phyloP scores from a whole-genome alignment of 2,888 invertebrate species.

The Camptogramma bilineatum region DNA sequence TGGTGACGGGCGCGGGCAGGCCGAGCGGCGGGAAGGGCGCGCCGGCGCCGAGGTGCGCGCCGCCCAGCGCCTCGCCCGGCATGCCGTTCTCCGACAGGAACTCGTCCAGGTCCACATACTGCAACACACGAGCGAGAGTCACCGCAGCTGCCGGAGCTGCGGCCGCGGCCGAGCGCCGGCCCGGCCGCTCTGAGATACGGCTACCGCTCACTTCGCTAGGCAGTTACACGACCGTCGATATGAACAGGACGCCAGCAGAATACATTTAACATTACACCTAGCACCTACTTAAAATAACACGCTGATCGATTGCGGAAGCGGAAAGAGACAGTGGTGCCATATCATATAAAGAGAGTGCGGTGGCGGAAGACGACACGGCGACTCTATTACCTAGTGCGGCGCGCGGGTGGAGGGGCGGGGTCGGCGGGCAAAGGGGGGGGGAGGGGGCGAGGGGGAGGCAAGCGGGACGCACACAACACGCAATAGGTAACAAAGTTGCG shows the following conservation, averaged over 20 bases:
- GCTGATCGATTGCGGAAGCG: slow-evolving; percentile 23
- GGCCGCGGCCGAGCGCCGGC: too few species aligned
- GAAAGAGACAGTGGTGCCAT: slow-evolving; percentile 22
- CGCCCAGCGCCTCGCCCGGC: slow-evolving; percentile 91
- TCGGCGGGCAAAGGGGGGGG: slow-evolving; percentile 52
- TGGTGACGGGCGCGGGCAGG: slow-evolving; percentile 89
- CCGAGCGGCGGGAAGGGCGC: slow-evolving; percentile 87
- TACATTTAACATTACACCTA: background rate
- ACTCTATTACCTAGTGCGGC: slow-evolving; percentile 78
- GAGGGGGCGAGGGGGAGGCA: slow-evolving; percentile 50
- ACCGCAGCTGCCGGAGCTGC: slow-evolving; percentile 10
- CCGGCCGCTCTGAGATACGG: background rate
- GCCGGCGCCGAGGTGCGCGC: slow-evolving; percentile 88
- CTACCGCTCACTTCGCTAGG: slow-evolving; percentile 11
- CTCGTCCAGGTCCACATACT: slow-evolving; percentile 99
- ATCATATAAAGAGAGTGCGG: slow-evolving; percentile 33
- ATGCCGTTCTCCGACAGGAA: slow-evolving; percentile 98
- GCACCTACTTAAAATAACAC: slow-evolving; percentile 6
- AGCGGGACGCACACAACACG: slow-evolving; percentile 67
- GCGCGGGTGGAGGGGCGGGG: slow-evolving; percentile 45
- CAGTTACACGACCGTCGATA: slow-evolving; percentile 10
- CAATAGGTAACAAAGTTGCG: slow-evolving; percentile 76
- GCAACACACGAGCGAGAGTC: slow-evolving; percentile 66
- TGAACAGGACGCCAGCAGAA: slow-evolving; percentile 17
- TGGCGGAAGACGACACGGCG: slow-evolving; percentile 41